Evolutionary conservation across 2,888 invertebrate species (phyloP), one percentile per base, ranked within the genome.

Genomic region (Lumbricus terrestris): DNA sequence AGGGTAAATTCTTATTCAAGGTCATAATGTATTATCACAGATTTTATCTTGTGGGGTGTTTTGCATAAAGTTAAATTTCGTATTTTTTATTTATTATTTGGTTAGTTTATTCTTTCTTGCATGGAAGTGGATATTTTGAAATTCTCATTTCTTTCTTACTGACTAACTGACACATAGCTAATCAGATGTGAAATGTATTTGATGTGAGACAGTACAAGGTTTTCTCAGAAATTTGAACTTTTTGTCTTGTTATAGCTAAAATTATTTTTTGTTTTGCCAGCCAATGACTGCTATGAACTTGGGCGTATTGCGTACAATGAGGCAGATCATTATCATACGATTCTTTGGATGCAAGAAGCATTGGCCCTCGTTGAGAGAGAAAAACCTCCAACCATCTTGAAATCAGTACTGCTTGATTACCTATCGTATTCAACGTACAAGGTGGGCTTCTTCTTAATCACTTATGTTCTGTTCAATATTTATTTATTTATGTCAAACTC

Each of bases 321-420:
- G 93, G 97, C 97, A 40, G 99, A 99, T 95, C 98, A 96, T 95
- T 97, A 97, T 93, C 98, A 99, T 95, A 97, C 98, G 0, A 96
- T 97, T 2, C 96, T 97, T 88, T 99, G 99, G 99, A 99, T 99
- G 98, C 96, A 96, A 92, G 98, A 98, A 95, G 97, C 99, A 0
- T 91, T 98, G 94, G 95, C 96, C n/a, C 88, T 89, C 4, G 29
- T 42, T 47, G 82, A 89, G 40, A 35, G 42, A 11, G 90, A 92
- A 37, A 38, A 33, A 2, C 33, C 23, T 23, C 54, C 54, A 33
- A 88, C 88, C 13, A 54, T 90, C 29, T 83, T 91, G 23, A 96
- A 97, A 93, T 96, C 96, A 89, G 97, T 98, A 94, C 97, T 99
- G 92, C 95, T 99, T 90, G 99, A 99, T 95, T 98, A 99, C 95